These are phyloP conservation scores for Junonia oenone DNA, from an alignment of 2,888 invertebrate species.

Conservation along the genomic window DNA sequence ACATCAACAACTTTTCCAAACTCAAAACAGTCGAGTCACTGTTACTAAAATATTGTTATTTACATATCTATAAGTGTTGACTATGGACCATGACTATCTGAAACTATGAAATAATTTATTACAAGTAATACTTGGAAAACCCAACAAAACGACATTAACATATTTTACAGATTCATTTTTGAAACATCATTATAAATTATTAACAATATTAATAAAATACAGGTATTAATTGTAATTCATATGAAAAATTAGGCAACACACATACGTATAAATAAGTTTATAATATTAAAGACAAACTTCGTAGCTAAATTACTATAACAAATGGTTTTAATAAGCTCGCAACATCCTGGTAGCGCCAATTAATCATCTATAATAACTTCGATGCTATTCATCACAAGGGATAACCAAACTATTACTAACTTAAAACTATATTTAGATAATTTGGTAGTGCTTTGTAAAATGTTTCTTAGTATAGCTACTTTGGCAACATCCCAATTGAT, in stretches of 20 bases:
- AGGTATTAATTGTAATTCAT: not conserved
- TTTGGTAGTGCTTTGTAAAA: not conserved
- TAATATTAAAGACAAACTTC: not conserved
- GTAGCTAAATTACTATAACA: not conserved
- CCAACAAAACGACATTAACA: not conserved
- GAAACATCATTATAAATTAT: not conserved
- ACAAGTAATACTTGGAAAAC: too few relatives aligned
- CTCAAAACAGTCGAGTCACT: too few relatives aligned
- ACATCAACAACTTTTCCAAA: too few relatives aligned
- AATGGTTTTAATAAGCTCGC: not conserved
- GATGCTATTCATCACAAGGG: constrained; percentile 8
- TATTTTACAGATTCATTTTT: not conserved
- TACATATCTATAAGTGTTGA: too few relatives aligned
- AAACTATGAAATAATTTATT: too few relatives aligned
- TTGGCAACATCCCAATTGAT: not conserved
- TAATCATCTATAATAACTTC: constrained; percentile 3
- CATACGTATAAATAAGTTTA: not conserved
- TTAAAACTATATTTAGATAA: not conserved
- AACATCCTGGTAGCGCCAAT: constrained; percentile 15
- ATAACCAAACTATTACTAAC: not conserved
- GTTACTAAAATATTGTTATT: too few relatives aligned
- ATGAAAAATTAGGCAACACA: not conserved
- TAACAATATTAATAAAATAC: not conserved
- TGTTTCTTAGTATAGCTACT: not conserved
- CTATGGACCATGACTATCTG: too few relatives aligned